These are phyloP conservation scores for Drosophila parthenogenetica DNA, from an alignment of 2,888 invertebrate species.

Conservation along the genomic window DNA sequence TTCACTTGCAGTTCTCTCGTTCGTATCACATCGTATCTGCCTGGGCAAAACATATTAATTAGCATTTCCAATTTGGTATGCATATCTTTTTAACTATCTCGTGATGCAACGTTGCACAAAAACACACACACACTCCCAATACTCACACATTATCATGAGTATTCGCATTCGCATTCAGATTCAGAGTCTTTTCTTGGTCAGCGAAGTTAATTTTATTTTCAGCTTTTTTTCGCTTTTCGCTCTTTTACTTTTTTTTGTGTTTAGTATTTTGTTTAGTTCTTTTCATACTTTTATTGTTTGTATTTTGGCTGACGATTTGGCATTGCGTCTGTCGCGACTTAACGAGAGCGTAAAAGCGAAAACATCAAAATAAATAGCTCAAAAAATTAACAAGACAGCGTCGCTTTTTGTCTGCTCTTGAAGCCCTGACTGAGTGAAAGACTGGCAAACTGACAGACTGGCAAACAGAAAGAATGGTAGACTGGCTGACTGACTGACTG, in stretches of 20 bases:
- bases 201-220: constrained; percentile 45
- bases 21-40: constrained; percentile 63
- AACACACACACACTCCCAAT: constrained; percentile 22
- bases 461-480: constrained; percentile 13
- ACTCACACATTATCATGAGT: constrained; percentile 15
- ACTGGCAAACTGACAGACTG: constrained; percentile 15
- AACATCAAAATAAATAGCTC: constrained; percentile 81
- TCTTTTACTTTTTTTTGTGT: background rate
- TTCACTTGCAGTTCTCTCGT: constrained; percentile 52
- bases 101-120: constrained; percentile 78
- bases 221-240: background rate
- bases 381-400: constrained; percentile 81
- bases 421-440: constrained; percentile 46
- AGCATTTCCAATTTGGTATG: constrained; percentile 81
- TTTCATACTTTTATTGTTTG: constrained; percentile 39
- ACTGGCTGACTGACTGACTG: constrained; percentile 6
- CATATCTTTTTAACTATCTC: constrained; percentile 76
- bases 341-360: constrained; percentile 82
- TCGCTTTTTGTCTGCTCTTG: constrained; percentile 60
- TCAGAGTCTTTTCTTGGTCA: constrained; percentile 47
- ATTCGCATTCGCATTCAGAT: constrained; percentile 26
- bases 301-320: constrained; percentile 49
- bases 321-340: constrained; percentile 70
- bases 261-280: constrained; percentile 24
- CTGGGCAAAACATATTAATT: constrained; percentile 81